These are phyloP conservation scores for Girardinus metallicus DNA, from an alignment of 2,797 vertebrate species.

Conservation along the genomic window DNA sequence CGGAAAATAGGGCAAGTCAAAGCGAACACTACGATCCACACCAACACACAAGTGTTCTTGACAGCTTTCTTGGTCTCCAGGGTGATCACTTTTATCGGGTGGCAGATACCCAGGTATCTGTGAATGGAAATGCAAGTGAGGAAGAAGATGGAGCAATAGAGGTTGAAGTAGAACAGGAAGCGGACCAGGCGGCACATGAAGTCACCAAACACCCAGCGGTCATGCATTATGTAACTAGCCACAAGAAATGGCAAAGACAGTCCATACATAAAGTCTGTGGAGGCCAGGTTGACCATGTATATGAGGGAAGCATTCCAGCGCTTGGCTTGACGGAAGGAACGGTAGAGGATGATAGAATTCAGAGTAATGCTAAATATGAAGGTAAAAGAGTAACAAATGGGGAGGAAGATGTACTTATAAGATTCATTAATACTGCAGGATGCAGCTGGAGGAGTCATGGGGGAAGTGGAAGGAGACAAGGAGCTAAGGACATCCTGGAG, in stretches of 20 bases:
- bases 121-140: constrained; percentile 88
- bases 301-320: constrained; percentile 87
- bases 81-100: constrained; percentile 86
- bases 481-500: constrained; percentile 38
- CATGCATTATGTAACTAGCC: constrained; percentile 85
- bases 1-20: constrained; percentile 86
- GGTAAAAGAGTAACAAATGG: constrained; percentile 86
- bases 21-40: constrained; percentile 85
- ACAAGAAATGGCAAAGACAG: constrained; percentile 86
- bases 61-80: constrained; percentile 84
- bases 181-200: constrained; percentile 88
- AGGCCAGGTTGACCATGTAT: constrained; percentile 88
- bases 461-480: constrained; percentile 9
- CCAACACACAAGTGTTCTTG: constrained; percentile 81
- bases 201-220: constrained; percentile 87
- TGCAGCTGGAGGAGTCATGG: constrained; percentile 28
- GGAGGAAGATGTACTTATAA: constrained; percentile 89
- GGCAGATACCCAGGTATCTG: constrained; percentile 88
- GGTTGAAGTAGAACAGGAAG: constrained; percentile 89
- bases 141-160: constrained; percentile 88
- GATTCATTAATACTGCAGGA: constrained; percentile 86
- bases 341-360: constrained; percentile 84
- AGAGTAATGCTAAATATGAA: constrained; percentile 86
- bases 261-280: constrained; percentile 88
- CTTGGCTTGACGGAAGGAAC: constrained; percentile 80